These are phyloP conservation scores for Limnephilus rhombicus DNA, from an alignment of 2,888 invertebrate species.

Conservation along the genomic window DNA sequence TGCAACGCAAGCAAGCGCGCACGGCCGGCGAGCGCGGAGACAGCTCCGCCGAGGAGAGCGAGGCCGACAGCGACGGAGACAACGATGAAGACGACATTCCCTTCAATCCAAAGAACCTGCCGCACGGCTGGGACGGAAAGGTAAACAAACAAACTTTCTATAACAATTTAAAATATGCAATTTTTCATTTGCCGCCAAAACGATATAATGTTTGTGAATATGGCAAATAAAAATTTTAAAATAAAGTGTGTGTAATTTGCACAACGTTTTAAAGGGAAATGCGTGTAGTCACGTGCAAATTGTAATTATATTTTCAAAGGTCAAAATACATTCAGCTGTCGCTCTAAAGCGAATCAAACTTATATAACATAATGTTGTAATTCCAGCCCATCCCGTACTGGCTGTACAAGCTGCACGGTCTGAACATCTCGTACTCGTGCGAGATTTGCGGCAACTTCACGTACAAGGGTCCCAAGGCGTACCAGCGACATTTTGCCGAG, in stretches of 20 bases:
- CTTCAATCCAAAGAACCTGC: conserved; percentile 99
- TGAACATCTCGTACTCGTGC: conserved; percentile 99
- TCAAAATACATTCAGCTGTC: not conserved
- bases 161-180: too few relatives aligned
- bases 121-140: conserved; percentile 99
- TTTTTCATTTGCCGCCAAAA: too few relatives aligned
- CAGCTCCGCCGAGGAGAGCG: conserved; percentile 93
- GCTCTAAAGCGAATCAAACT: not conserved
- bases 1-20: conserved; percentile 97
- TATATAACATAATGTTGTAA: conserved; percentile 66
- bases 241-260: too few relatives aligned
- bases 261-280: too few relatives aligned
- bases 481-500: conserved; percentile 98
- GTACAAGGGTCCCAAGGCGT: conserved; percentile 99
- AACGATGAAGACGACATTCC: conserved; percentile 96
- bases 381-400: conserved; percentile 91
- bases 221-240: too few relatives aligned
- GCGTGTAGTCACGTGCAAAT: too few relatives aligned
- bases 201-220: too few relatives aligned
- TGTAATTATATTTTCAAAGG: too few relatives aligned
- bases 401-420: conserved; percentile 98
- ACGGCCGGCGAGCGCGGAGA: conserved; percentile 96
- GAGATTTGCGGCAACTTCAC: conserved; percentile 99
- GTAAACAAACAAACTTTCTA: conserved; percentile 70
- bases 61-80: conserved; percentile 87